phyloP scores from a whole-genome alignment of 2,113 vertebrate genomes.

The Parus major region DNA sequence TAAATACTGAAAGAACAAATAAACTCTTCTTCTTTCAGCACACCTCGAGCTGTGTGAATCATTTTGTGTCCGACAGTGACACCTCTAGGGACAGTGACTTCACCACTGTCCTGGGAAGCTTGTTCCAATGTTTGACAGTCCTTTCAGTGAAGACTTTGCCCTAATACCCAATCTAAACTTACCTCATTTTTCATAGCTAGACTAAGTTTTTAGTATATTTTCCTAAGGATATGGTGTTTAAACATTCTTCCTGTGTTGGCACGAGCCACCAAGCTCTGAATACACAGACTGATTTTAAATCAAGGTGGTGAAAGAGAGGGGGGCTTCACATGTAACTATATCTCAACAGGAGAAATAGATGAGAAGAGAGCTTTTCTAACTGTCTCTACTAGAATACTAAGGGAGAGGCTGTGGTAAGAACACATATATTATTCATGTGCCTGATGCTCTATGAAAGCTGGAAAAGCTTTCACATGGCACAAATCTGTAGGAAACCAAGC shows the following conservation, averaged over 20 bases:
- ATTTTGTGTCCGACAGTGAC: no score
- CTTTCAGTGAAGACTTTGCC: neutral
- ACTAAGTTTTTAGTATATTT: neutral
- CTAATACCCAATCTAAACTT: neutral
- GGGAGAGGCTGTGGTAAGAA: neutral
- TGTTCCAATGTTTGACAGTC: neutral
- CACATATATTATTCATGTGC: slow-evolving; percentile 29
- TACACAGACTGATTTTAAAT: neutral
- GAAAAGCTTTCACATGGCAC: neutral
- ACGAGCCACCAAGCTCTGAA: neutral
- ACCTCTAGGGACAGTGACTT: neutral
- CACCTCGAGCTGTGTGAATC: no score
- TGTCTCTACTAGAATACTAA: neutral
- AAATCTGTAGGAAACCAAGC: neutral
- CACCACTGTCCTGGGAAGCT: neutral
- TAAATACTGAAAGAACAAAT: no score
- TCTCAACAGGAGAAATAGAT: neutral
- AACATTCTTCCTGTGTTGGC: neutral
- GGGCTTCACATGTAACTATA: neutral
- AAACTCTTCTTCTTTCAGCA: no score
- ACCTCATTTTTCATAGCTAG: neutral
- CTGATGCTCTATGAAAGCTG: neutral
- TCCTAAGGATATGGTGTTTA: neutral
- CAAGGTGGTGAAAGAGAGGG: neutral
- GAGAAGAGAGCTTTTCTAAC: neutral